A percentile compares a stretch with the other conserved stretches of the same genome.
These are phyloP conservation scores for Lamprologus lemairii DNA, from an alignment of 2,113 vertebrate species.

Conservation along the genomic window DNA sequence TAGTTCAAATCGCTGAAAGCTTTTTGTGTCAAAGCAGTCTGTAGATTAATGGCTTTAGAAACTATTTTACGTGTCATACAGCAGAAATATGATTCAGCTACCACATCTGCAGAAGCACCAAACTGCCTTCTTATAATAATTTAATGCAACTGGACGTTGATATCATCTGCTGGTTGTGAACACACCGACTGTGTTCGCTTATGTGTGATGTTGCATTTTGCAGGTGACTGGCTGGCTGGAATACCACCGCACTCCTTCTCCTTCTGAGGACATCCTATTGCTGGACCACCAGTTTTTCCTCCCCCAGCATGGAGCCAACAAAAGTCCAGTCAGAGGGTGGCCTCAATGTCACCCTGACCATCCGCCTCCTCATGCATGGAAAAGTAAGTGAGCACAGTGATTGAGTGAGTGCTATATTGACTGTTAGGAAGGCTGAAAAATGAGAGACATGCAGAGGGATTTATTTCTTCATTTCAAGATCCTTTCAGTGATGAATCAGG, in stretches of 20 bases:
- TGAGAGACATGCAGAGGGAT: neutral
- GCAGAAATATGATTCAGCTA: neutral
- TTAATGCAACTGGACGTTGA: neutral
- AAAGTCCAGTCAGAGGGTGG: conserved; percentile 92
- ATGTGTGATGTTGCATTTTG: neutral
- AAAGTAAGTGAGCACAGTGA: conserved; percentile 76
- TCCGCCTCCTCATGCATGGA: conserved; percentile 97
- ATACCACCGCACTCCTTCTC: conserved; percentile 40
- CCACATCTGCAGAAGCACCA: neutral
- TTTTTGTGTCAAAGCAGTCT: neutral
- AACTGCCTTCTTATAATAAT: neutral
- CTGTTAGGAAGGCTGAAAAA: neutral
- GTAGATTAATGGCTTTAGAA: neutral
- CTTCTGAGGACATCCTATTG: conserved; percentile 29
- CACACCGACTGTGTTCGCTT: neutral
- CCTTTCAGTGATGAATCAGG: neutral
- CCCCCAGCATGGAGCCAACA: conserved; percentile 84
- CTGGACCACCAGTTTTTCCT: neutral
- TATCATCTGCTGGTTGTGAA: neutral
- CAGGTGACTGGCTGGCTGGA: conserved; percentile 78
- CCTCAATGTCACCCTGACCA: conserved; percentile 95
- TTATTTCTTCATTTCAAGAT: neutral
- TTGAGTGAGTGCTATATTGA: neutral
- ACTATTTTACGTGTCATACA: neutral
- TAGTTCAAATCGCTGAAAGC: neutral